These are phyloP conservation scores for Hiodon alosoides DNA, from an alignment of 2,113 vertebrate species.

Conservation along the genomic window DNA sequence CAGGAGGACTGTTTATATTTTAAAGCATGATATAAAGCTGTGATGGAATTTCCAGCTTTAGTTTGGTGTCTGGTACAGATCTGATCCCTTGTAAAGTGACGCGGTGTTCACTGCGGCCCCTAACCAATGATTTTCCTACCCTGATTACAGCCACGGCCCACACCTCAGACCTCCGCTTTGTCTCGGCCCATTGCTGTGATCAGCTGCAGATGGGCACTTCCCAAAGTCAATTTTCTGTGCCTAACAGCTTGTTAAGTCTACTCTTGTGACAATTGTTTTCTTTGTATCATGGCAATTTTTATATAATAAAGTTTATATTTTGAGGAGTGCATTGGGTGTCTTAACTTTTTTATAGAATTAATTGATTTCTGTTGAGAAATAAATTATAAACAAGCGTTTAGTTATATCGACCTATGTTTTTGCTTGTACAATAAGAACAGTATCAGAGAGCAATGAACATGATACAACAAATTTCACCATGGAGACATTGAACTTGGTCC, in stretches of 20 bases:
- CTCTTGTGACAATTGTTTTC: slow-evolving; percentile 60
- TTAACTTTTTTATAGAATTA: background rate
- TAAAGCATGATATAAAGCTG: background rate
- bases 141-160: background rate
- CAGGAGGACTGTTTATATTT: background rate
- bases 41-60: background rate
- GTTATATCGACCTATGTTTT: too few species aligned
- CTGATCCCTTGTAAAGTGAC: background rate
- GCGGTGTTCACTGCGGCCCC: background rate
- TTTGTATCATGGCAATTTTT: slow-evolving; percentile 62
- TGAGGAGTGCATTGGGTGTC: slow-evolving; percentile 42
- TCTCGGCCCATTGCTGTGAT: background rate
- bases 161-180: background rate
- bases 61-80: slow-evolving; percentile 4
- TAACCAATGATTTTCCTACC: background rate
- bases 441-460: too few species aligned
- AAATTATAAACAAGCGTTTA: too few species aligned
- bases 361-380: too few species aligned
- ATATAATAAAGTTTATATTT: slow-evolving; percentile 73
- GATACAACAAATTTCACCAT: too few species aligned
- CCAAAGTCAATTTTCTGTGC: slow-evolving; percentile 26
- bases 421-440: too few species aligned
- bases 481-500: too few species aligned
- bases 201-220: background rate
- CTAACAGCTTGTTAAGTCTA: slow-evolving; percentile 56